Evolutionary conservation across 2,113 vertebrate species (phyloP).

Genomic region (Mesitornis unicolor): DNA sequence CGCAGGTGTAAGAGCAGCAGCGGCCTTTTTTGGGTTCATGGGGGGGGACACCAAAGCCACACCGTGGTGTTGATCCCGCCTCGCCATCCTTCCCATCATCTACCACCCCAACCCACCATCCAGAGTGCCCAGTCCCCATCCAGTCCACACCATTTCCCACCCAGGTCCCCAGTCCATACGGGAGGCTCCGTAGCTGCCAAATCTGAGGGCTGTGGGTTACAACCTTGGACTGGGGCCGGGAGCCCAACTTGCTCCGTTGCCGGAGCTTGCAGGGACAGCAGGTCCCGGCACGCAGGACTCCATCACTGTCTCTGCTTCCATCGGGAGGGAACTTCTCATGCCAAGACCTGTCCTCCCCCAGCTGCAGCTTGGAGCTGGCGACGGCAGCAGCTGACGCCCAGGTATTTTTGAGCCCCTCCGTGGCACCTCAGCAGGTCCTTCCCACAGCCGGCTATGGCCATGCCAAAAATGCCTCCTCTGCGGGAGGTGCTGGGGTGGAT

Average conservation of each 20-base stretch:
- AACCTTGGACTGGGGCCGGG: neutral
- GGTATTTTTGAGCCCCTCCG: neutral
- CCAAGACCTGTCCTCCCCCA: slow-evolving; percentile 37
- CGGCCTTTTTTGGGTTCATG: neutral
- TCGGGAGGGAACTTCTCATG: slow-evolving; percentile 20
- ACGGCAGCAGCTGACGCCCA: neutral
- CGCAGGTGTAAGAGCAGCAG: neutral
- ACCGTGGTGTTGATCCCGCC: neutral
- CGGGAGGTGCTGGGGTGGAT: neutral
- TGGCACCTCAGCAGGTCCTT: neutral
- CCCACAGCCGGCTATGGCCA: neutral
- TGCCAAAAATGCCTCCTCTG: slow-evolving; percentile 8
- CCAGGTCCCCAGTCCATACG: rapidly evolving
- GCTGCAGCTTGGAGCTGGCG: neutral
- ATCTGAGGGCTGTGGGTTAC: no score
- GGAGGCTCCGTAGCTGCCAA: neutral
- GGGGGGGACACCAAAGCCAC: neutral
- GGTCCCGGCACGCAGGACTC: neutral
- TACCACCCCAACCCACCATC: neutral
- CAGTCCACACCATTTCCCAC: neutral
- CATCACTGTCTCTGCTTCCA: neutral
- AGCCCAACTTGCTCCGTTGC: neutral
- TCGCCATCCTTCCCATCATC: neutral
- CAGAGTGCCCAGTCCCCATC: neutral
- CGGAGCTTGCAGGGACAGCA: neutral